phyloP scores from a whole-genome alignment of 2,797 vertebrate species.

The Helarctos malayanus region DNA sequence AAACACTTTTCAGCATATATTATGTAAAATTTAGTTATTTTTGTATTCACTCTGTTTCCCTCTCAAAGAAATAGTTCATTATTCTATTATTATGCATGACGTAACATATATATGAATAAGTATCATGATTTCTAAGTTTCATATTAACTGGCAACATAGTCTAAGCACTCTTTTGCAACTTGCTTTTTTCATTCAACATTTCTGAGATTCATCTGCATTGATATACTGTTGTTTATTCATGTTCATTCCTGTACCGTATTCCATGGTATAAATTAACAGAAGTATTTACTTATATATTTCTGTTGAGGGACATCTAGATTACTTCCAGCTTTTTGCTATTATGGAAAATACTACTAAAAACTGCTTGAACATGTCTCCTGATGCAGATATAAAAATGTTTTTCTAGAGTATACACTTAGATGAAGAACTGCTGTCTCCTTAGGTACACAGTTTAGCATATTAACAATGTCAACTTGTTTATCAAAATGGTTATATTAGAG shows the following conservation, averaged over 20 bases:
- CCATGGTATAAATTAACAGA: background rate
- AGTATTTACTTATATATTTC: conserved; percentile 20
- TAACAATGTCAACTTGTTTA: conserved; percentile 25
- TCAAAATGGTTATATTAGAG: background rate
- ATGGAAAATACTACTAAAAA: conserved; percentile 27
- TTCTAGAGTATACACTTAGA: background rate
- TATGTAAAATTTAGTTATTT: conserved; percentile 44
- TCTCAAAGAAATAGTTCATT: background rate
- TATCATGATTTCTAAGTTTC: conserved; percentile 10
- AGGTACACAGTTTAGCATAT: background rate
- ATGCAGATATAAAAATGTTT: background rate
- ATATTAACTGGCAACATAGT: background rate
- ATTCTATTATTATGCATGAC: conserved; percentile 16
- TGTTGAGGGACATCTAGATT: background rate
- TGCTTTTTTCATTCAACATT: conserved; percentile 53
- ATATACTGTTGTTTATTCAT: conserved; percentile 11
- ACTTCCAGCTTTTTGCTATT: background rate
- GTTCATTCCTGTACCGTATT: background rate
- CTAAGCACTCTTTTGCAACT: conserved; percentile 42
- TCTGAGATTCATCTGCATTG: background rate
- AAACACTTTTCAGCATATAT: conserved; percentile 20
- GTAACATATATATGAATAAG: conserved; percentile 18
- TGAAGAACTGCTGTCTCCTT: background rate
- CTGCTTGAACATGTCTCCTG: background rate
- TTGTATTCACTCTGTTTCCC: background rate